These are phyloP conservation scores for Parascotia fuliginaria DNA, from an alignment of 2,888 invertebrate genomes.

Conservation along the genomic window DNA sequence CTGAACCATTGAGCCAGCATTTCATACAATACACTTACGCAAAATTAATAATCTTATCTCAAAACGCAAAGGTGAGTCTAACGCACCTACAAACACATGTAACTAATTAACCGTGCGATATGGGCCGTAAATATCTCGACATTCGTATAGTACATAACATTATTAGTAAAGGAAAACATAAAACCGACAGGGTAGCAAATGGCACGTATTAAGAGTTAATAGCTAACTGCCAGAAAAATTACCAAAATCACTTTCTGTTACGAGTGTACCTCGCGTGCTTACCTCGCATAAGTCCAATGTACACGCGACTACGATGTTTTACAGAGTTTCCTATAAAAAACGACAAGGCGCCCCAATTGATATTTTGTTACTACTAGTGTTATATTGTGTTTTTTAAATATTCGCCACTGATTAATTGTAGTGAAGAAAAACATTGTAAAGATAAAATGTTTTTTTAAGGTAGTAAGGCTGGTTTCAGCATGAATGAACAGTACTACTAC, in stretches of 20 bases:
- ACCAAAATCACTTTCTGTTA: slow-evolving; percentile 65
- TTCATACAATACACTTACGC: too few relatives aligned
- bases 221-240: slow-evolving; percentile 55
- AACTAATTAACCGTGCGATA: neutral
- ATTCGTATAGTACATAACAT: slow-evolving; percentile 46
- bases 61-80: too few relatives aligned
- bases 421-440: too few relatives aligned
- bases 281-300: slow-evolving; percentile 67
- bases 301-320: slow-evolving; percentile 80
- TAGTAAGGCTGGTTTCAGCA: too few relatives aligned
- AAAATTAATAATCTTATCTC: too few relatives aligned
- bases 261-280: slow-evolving; percentile 73
- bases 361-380: slow-evolving; percentile 79
- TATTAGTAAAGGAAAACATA: slow-evolving; percentile 54
- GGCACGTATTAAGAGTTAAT: slow-evolving; percentile 53
- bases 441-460: too few relatives aligned
- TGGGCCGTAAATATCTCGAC: slow-evolving; percentile 35
- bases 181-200: slow-evolving; percentile 45
- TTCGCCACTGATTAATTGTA: slow-evolving; percentile 18
- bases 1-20: too few relatives aligned
- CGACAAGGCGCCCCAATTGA: slow-evolving; percentile 76
- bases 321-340: slow-evolving; percentile 77
- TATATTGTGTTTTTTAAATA: slow-evolving; percentile 54
- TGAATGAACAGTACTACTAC: too few relatives aligned
- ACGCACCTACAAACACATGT: too few relatives aligned